Percentiles rank a stretch among this genome's conserved stretches.
phyloP scores from a whole-genome alignment of 2,113 vertebrate genomes.

The Pitta sordida region DNA sequence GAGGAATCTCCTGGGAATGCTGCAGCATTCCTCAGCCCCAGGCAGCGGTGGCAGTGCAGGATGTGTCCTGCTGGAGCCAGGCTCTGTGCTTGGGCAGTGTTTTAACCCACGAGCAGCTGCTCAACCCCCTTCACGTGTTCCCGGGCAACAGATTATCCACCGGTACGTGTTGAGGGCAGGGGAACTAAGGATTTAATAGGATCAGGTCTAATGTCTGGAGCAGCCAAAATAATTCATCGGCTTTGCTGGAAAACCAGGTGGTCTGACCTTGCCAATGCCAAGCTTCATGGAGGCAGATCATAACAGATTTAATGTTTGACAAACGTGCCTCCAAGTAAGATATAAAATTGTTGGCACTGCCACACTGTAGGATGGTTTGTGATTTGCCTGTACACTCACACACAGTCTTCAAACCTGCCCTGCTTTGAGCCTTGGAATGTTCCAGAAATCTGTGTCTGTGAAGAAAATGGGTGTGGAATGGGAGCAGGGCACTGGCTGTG shows the following conservation, averaged over 20 bases:
- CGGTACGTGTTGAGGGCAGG: neutral
- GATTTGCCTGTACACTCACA: neutral
- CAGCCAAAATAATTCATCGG: neutral
- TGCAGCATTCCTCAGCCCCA: neutral
- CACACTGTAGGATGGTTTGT: neutral
- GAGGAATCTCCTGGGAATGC: neutral
- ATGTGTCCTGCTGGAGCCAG: neutral
- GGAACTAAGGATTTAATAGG: neutral
- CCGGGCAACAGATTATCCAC: fast-evolving
- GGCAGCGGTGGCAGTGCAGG: neutral
- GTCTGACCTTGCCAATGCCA: neutral
- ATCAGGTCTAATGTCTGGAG: neutral
- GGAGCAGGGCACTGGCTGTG: neutral
- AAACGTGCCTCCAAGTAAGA: neutral
- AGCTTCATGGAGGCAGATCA: neutral
- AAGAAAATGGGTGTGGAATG: fast-evolving
- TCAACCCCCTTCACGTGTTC: neutral
- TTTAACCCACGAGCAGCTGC: neutral
- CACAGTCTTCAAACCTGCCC: neutral
- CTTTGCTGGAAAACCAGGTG: neutral
- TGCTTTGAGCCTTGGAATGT: neutral
- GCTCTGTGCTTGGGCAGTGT: neutral
- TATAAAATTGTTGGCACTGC: neutral
- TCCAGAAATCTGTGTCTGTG: neutral
- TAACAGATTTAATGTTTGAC: neutral